Conservation (phyloP, 2,113 vertebrate genomes). For the Struthidea cinerea region DNA sequence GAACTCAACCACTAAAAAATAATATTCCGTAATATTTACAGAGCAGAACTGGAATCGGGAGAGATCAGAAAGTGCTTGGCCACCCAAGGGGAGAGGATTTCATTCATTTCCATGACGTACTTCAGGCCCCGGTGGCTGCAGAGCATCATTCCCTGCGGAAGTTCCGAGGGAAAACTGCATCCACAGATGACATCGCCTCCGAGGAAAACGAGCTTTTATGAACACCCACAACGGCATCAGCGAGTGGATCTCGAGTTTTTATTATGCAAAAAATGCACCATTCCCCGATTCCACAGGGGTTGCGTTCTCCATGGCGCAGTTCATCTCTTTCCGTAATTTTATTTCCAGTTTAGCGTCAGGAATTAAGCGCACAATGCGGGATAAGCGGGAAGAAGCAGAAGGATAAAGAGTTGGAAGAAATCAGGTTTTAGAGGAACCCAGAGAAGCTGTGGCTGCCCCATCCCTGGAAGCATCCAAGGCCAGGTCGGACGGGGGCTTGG, state of each 20-base stretch:
- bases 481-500: background rate
- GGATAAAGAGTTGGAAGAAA: background rate
- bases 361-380: background rate
- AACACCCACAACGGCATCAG: background rate
- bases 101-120: background rate
- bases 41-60: background rate
- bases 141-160: rapidly evolving
- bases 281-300: background rate
- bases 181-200: rapidly evolving
- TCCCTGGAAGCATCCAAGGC: background rate
- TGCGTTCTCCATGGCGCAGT: rapidly evolving
- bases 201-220: background rate
- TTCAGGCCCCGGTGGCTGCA: background rate
- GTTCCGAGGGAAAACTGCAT: background rate
- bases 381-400: background rate
- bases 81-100: background rate
- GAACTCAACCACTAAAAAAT: rapidly evolving
- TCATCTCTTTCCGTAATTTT: background rate
- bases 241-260: background rate
- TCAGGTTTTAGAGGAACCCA: background rate
- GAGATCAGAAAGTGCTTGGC: background rate
- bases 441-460: background rate
- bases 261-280: background rate
- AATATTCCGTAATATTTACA: background rate
- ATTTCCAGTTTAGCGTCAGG: background rate